Percentiles rank a stretch among this genome's conserved stretches.
These are phyloP conservation scores for Aspidiotus destructor DNA, from an alignment of 2,888 invertebrate genomes.

Conservation along the genomic window DNA sequence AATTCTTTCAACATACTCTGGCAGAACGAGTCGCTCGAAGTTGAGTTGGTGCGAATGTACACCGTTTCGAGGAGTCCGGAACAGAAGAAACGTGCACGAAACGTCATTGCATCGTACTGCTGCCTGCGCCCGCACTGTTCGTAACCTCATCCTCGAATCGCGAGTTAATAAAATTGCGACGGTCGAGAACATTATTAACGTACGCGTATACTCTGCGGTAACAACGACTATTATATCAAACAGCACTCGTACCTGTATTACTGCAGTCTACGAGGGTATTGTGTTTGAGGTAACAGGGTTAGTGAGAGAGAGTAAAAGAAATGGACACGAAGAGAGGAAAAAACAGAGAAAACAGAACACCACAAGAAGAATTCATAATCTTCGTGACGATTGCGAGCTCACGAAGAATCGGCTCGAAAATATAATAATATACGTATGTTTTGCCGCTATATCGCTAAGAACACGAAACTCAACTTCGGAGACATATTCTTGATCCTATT, in stretches of 20 bases:
- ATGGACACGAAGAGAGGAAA: background rate
- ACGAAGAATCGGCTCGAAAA: constrained; percentile 21
- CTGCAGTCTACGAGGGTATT: too few species aligned
- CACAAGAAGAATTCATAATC: constrained; percentile 24
- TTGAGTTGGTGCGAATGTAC: constrained; percentile 19
- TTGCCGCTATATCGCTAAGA: constrained; percentile 23
- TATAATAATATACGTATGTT: constrained; percentile 18
- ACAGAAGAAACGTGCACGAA: constrained; percentile 28
- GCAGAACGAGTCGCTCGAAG: background rate
- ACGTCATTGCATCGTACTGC: too few species aligned
- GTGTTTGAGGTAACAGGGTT: too few species aligned
- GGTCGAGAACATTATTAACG: constrained; percentile 27
- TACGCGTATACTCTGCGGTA: constrained; percentile 8
- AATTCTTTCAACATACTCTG: background rate
- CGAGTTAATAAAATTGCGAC: constrained; percentile 31
- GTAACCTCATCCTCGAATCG: constrained; percentile 14
- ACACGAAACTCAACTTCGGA: background rate
- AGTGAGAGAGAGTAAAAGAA: constrained; percentile 18
- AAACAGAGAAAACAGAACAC: background rate
- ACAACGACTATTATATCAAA: too few species aligned
- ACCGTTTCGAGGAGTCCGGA: constrained; percentile 22
- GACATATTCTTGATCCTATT: background rate
- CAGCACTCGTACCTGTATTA: too few species aligned
- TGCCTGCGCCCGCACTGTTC: background rate
- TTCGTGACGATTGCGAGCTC: constrained; percentile 30